A percentile compares a stretch with the other conserved stretches of the same genome.
phyloP scores from a whole-genome alignment of 2,888 invertebrate genomes.

The Synergus gifuensis region DNA sequence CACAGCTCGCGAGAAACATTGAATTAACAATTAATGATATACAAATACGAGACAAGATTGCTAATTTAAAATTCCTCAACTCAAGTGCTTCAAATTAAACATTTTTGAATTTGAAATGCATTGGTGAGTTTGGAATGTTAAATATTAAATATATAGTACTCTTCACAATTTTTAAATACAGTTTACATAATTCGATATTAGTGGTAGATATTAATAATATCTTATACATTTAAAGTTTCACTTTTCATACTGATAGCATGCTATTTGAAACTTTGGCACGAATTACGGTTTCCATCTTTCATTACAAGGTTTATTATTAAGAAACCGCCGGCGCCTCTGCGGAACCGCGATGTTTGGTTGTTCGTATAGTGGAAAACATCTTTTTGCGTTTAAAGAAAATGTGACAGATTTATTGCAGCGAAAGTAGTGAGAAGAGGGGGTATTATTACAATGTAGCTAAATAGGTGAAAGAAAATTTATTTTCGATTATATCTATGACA shows the following conservation, averaged over 20 bases:
- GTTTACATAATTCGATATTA: constrained; percentile 2
- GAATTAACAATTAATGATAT: too few relatives aligned
- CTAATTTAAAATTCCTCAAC: too few relatives aligned
- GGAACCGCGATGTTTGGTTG: background rate
- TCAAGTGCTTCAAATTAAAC: too few relatives aligned
- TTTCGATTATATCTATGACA: background rate
- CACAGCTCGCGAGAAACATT: too few relatives aligned
- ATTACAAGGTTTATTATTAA: constrained; percentile 5
- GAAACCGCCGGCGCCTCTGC: background rate
- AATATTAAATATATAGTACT: background rate
- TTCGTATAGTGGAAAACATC: background rate
- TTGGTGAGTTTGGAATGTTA: too few relatives aligned
- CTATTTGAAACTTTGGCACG: background rate
- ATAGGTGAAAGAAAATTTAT: background rate
- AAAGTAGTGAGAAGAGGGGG: background rate
- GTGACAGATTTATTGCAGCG: constrained; percentile 18
- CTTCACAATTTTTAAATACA: background rate
- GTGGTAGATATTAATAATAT: background rate
- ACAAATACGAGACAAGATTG: too few relatives aligned
- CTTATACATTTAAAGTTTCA: background rate
- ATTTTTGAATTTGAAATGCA: too few relatives aligned
- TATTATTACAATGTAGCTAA: background rate
- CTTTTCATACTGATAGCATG: background rate
- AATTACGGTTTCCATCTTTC: constrained; percentile 1
- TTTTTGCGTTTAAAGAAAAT: constrained; percentile 5